phyloP scores from a whole-genome alignment of 1,140 invertebrate genomes.

The Neodiprion pinetum region DNA sequence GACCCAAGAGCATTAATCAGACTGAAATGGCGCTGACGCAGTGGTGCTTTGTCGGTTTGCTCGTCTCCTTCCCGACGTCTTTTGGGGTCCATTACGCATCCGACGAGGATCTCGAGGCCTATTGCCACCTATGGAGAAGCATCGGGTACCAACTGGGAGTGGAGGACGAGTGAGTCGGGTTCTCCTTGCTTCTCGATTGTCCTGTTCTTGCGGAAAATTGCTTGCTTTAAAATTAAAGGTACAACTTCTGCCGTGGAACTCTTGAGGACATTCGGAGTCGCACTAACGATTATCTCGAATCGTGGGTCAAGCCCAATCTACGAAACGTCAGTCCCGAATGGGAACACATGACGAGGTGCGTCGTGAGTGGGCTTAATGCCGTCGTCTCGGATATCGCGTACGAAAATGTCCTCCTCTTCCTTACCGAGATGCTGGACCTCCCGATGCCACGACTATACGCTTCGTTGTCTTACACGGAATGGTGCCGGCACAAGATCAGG shows the following conservation, averaged over 20 bases:
- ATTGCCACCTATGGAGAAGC: constrained; percentile 81
- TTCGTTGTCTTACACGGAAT: constrained; percentile 37
- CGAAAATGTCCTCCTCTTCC: constrained; percentile 43
- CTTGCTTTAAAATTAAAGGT: constrained; percentile 42
- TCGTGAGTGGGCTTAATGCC: constrained; percentile 47
- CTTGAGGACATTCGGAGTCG: constrained; percentile 54
- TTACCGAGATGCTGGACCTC: constrained; percentile 44
- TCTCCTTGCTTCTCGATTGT: background rate
- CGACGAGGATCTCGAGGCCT: constrained; percentile 72
- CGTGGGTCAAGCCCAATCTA: constrained; percentile 53
- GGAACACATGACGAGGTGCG: constrained; percentile 59
- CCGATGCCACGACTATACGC: constrained; percentile 43
- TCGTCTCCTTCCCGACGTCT: constrained; percentile 68
- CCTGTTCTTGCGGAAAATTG: constrained; percentile 31
- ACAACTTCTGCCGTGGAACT: constrained; percentile 65
- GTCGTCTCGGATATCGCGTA: constrained; percentile 45
- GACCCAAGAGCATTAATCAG: constrained; percentile 65
- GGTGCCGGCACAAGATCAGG: constrained; percentile 29
- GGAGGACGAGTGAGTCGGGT: constrained; percentile 71
- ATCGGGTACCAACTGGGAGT: constrained; percentile 82
- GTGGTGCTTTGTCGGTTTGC: constrained; percentile 81
- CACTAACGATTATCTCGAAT: constrained; percentile 49
- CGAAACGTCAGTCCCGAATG: constrained; percentile 47
- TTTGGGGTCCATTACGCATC: constrained; percentile 67
- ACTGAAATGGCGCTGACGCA: constrained; percentile 81